A percentile compares a stretch with the other conserved stretches of the same genome.
Evolutionary conservation across 2,888 invertebrate species (phyloP).

Genomic region (Agapostemon virescens): DNA sequence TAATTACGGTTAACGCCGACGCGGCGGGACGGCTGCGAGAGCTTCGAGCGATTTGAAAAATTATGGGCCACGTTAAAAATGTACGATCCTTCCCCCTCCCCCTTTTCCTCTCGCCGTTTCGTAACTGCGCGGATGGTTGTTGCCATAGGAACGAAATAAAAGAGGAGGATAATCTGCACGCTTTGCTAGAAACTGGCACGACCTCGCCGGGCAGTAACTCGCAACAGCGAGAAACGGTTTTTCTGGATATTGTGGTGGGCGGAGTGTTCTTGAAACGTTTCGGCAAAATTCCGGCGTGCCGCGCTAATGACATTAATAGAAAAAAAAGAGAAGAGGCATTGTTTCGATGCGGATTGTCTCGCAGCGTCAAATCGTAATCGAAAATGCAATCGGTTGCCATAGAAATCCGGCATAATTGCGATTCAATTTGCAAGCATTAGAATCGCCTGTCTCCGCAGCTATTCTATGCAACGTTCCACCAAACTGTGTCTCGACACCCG

Average conservation of each 20-base stretch:
- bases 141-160: conserved; percentile 40
- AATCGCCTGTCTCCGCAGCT: too few relatives aligned
- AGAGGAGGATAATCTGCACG: conserved; percentile 36
- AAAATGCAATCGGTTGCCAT: not conserved
- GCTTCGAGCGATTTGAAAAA: conserved; percentile 33
- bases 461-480: not conserved
- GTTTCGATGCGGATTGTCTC: not conserved
- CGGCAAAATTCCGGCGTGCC: conserved; percentile 1
- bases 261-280: not conserved
- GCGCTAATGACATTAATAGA: conserved; percentile 10
- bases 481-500: too few relatives aligned
- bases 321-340: too few relatives aligned
- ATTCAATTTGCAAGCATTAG: not conserved
- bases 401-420: not conserved
- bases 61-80: conserved; percentile 32
- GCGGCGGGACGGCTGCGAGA: not conserved
- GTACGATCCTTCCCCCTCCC: not conserved
- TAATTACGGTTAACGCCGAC: conserved; percentile 9
- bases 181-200: conserved; percentile 34
- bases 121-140: conserved; percentile 21
- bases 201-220: not conserved
- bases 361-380: too few relatives aligned
- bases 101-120: not conserved
- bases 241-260: conserved; percentile 9
- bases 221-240: conserved; percentile 1